Conservation (phyloP, 2,113 vertebrate genomes). For the Kryptolebias marmoratus region DNA sequence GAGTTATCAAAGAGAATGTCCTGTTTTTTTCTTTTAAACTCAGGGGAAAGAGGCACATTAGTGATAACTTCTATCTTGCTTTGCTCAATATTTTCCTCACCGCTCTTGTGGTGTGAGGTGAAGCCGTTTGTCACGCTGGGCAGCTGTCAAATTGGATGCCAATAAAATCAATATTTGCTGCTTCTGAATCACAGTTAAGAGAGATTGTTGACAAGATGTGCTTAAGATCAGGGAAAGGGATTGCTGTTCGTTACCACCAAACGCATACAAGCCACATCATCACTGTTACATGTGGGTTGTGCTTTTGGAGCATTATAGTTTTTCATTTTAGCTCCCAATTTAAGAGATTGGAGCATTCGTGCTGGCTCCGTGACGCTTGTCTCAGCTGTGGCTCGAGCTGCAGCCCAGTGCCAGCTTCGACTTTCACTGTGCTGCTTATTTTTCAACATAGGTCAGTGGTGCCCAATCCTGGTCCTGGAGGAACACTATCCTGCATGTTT, state of each 20-base stretch:
- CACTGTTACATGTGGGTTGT: background rate
- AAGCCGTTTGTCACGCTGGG: slow-evolving; percentile 9
- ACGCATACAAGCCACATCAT: background rate
- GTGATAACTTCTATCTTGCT: background rate
- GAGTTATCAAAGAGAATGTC: background rate
- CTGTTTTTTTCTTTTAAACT: background rate
- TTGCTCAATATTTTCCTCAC: slow-evolving; percentile 7
- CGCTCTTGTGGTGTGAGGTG: background rate
- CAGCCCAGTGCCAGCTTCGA: background rate
- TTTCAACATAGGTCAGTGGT: background rate
- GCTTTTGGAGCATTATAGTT: background rate
- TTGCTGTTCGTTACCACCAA: background rate
- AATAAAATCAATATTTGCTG: slow-evolving; percentile 7
- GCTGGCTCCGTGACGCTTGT: background rate
- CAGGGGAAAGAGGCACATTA: background rate
- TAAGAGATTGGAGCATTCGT: background rate
- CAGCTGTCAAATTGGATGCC: background rate
- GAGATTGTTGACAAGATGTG: background rate
- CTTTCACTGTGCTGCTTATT: background rate
- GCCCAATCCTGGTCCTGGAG: no score
- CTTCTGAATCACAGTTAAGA: background rate
- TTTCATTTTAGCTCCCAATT: background rate
- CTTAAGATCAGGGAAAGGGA: background rate
- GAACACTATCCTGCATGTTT: no score
- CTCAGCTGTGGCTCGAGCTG: background rate